Conservation (phyloP, 2,888 invertebrate genomes). For the Bombylius discolor region DNA sequence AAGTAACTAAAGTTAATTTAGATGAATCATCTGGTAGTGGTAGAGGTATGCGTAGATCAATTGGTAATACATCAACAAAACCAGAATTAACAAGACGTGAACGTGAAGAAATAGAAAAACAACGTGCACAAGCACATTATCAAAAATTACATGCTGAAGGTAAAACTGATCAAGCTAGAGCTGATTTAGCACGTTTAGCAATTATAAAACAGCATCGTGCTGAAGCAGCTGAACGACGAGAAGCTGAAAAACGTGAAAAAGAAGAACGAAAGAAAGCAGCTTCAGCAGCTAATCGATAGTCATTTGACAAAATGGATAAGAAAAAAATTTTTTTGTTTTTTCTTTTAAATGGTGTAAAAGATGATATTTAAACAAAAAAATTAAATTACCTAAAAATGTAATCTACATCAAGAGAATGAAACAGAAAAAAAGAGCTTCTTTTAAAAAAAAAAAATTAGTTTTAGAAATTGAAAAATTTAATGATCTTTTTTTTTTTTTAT, state of each 20-base stretch:
- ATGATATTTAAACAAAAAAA: too few relatives aligned
- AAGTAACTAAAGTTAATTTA: slow-evolving; percentile 44
- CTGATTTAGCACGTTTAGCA: slow-evolving; percentile 86
- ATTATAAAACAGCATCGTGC: slow-evolving; percentile 90
- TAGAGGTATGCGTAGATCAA: slow-evolving; percentile 1
- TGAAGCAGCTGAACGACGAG: slow-evolving; percentile 85
- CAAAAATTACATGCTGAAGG: slow-evolving; percentile 89
- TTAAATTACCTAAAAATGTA: too few relatives aligned
- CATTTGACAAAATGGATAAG: background rate
- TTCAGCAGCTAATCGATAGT: slow-evolving; percentile 6
- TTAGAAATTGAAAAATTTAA: too few relatives aligned
- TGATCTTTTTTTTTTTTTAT: too few relatives aligned
- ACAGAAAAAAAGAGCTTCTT: too few relatives aligned
- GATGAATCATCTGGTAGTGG: slow-evolving; percentile 4
- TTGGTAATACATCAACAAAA: slow-evolving; percentile 32
- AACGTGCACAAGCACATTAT: slow-evolving; percentile 78
- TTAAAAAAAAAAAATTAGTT: too few relatives aligned
- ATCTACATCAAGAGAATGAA: too few relatives aligned
- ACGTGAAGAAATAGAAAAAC: slow-evolving; percentile 84
- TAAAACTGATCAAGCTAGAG: slow-evolving; percentile 89
- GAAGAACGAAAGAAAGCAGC: slow-evolving; percentile 10
- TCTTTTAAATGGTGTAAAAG: too few relatives aligned
- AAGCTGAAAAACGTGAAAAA: slow-evolving; percentile 59
- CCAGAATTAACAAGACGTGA: slow-evolving; percentile 70
- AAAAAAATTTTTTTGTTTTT: too few relatives aligned